phyloP scores from a whole-genome alignment of 2,113 vertebrate genomes.

The Uria lomvia region DNA sequence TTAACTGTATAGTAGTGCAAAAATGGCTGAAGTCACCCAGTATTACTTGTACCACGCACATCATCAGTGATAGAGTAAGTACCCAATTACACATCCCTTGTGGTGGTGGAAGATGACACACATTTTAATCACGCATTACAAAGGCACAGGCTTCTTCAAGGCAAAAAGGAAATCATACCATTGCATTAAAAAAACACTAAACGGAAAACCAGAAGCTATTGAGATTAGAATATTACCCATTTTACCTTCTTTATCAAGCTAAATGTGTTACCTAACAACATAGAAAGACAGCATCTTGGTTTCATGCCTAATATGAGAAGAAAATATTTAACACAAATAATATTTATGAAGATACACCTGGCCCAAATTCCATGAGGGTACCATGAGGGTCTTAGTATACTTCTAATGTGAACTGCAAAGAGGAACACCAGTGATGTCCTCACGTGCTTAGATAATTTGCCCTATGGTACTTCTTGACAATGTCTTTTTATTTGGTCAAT shows the following conservation, averaged over 20 bases:
- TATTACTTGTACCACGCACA: neutral
- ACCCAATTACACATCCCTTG: neutral
- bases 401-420: neutral
- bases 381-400: neutral
- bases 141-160: neutral
- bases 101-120: neutral
- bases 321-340: neutral
- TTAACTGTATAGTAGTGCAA: neutral
- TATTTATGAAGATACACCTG: neutral
- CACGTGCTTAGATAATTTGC: neutral
- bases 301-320: neutral
- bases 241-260: neutral
- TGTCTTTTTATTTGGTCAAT: neutral
- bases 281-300: neutral
- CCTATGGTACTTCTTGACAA: neutral
- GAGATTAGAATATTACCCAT: constrained; percentile 4
- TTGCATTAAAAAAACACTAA: neutral
- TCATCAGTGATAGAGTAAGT: neutral
- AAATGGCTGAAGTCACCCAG: neutral
- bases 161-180: neutral
- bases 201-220: neutral
- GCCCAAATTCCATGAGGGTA: neutral
- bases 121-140: neutral
- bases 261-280: neutral
- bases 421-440: neutral